Base-by-base conservation (phyloP, 2,888 invertebrate species). In the Clostera curtula region DNA sequence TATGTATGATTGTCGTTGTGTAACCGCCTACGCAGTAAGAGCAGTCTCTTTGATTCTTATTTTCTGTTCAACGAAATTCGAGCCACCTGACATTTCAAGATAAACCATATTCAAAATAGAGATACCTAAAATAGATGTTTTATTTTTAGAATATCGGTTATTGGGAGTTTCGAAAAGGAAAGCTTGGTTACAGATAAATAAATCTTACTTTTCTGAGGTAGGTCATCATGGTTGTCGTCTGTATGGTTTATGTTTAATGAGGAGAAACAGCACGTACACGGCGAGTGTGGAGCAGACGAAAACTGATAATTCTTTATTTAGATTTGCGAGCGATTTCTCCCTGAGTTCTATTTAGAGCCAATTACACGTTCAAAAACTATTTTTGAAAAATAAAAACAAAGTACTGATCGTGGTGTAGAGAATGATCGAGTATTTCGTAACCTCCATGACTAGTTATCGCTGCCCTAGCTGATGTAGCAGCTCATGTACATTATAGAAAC, bases 261-360 rank as follows among this genome's bases (percentile, higher is more conserved):
- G 31, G 31, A 37, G 41, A 40, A 47, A 37, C 36, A 43, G 48
- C 27, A 27, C 24, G 41, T 43, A 48, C 58, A 55, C 56, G 45
- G 48, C 55, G 48, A 45, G 51, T 55, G 54, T 49, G 43, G 47
- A 43, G 51, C 55, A 48, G 47, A 41, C 52, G 49, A 47, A 58
- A 56, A 61, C 64, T 64, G 58, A 64, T 59, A 47, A 53, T 43
- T 65, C 63, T 68, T 58, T 57, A 68, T 62, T 65, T 65, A 67
- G 62, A 59, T 56, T 54, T 48, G 55, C 48, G 52, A 43, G 53
- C 38, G 46, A 39, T 54, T 45, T 31, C 36, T 39, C 40, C 45
- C 45, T 36, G 43, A 32, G 24, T 34, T 46, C 50, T 60, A 58
- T 58, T 58, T 60, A 42, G 56, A 57, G 48, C 55, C 49, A 61